Conservation (phyloP, 2,888 invertebrate species). For the Hanleya hanleyi region DNA sequence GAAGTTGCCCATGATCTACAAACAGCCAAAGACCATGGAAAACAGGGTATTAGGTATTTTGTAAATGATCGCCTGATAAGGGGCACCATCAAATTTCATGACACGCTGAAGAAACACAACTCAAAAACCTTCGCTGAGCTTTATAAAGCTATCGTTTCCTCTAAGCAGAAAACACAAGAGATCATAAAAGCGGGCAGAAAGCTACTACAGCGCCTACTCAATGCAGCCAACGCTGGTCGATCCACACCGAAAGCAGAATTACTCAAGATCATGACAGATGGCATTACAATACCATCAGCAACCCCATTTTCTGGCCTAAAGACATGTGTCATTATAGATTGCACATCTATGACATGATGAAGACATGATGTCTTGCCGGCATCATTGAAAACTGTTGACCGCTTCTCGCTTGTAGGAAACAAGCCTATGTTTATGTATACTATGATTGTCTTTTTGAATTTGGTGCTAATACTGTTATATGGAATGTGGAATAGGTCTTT, state of each 20-base stretch:
- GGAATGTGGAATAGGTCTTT: too few species aligned
- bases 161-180: neutral
- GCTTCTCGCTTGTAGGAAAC: too few species aligned
- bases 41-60: neutral
- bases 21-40: neutral
- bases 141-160: neutral
- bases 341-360: too few species aligned
- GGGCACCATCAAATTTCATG: too few species aligned
- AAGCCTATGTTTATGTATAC: too few species aligned
- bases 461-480: too few species aligned
- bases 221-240: constrained; percentile 7
- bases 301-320: neutral
- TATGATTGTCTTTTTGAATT: too few species aligned
- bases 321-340: neutral
- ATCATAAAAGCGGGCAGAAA: constrained; percentile 4
- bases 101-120: too few species aligned
- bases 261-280: neutral
- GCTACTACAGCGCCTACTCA: constrained; percentile 10
- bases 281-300: neutral
- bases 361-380: too few species aligned
- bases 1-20: neutral
- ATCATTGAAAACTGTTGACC: too few species aligned
- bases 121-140: constrained; percentile 11
- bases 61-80: too few species aligned
- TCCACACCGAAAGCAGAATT: constrained; percentile 10